Base-by-base conservation (phyloP, 2,113 vertebrate species). In the Tragelaphus buxtoni region DNA sequence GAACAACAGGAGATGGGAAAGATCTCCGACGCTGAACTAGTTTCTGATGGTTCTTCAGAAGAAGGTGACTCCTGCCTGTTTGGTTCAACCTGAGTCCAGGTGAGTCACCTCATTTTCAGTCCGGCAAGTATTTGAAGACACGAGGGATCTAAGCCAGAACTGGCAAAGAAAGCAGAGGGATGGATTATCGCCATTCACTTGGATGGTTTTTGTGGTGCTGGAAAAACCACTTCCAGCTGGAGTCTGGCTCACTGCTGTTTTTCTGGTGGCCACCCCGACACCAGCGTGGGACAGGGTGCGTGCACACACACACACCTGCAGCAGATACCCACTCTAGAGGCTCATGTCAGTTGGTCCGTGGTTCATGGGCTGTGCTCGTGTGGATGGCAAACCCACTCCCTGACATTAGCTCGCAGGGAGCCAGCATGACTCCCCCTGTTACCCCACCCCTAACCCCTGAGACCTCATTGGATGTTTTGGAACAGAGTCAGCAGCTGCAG, bases 101-200 rank as follows among this genome's bases (percentile, higher is more conserved):
- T 97, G 95, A 96, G 91, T 97, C 96, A 92, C 53, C 1, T 1
- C 42, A 0, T 6, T 60, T 32, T 42, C 94, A 95, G 97, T 45
- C 76, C 88, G 51, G 69, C 88, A n/a, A 58, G 65, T 90, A 94
- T 97, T 93, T 97, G 93, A 96, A 96, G 95, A 87, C 81, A 47
- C 0, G 4, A 80, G 84, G 80, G 80, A 49, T 84, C 26, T 47
- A 51, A 95, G 60, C 76, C 22, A 3, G 81, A 94, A 35, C 80
- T 61, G n/a, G 76, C 51, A n/a, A 88, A 90, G 97, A 55, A 77
- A 90, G 90, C 32, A 0, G 39, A 82, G 32, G 92, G 20, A 60
- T 90, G 85, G 87, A 45, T 63, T 45, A 11, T 49, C 6, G 18
- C 91, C 79, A 22, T 82, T 7, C 32, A 30, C 86, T 80, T 77